Percentiles rank a stretch among this genome's conserved stretches.
Evolutionary conservation across 2,888 invertebrate species (phyloP).

Genomic region (Pseudococcus longispinus): DNA sequence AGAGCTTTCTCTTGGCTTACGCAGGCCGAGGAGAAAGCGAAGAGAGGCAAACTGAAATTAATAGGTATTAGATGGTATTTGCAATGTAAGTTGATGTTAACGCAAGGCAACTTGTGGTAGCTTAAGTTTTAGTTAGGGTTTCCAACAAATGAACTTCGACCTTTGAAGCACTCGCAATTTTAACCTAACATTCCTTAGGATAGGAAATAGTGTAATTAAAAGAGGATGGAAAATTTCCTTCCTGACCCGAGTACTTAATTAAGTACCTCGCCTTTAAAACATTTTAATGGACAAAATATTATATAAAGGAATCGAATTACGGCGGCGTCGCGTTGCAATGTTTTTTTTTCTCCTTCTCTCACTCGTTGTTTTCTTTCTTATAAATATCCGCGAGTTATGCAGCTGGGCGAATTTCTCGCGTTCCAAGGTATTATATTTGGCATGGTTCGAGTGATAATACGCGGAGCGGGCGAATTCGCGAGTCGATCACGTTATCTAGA

Average conservation of each 20-base stretch:
- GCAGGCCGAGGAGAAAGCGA: not conserved
- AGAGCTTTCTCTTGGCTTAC: not conserved
- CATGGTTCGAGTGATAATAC: not conserved
- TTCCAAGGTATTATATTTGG: not conserved
- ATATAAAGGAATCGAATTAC: conserved; percentile 50
- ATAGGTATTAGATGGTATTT: conserved; percentile 52
- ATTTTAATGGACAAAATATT: conserved; percentile 51
- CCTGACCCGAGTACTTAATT: conserved; percentile 55
- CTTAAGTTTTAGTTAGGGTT: conserved; percentile 20
- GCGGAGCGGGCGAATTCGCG: not conserved
- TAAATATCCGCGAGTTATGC: not conserved
- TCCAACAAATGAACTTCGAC: conserved; percentile 50
- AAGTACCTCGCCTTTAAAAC: conserved; percentile 44
- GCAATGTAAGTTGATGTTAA: conserved; percentile 41
- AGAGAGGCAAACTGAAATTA: conserved; percentile 40
- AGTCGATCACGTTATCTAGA: not conserved
- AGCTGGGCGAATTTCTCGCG: not conserved
- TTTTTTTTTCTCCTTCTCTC: not conserved
- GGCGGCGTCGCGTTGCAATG: not conserved
- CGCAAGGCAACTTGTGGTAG: conserved; percentile 47
- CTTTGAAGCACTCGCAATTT: conserved; percentile 47
- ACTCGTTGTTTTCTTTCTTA: not conserved
- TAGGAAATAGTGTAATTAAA: conserved; percentile 56
- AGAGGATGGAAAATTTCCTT: conserved; percentile 55
- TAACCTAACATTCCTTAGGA: conserved; percentile 47